These are phyloP conservation scores for Amphiprion clarkii DNA, from an alignment of 2,797 vertebrate species.

Conservation along the genomic window DNA sequence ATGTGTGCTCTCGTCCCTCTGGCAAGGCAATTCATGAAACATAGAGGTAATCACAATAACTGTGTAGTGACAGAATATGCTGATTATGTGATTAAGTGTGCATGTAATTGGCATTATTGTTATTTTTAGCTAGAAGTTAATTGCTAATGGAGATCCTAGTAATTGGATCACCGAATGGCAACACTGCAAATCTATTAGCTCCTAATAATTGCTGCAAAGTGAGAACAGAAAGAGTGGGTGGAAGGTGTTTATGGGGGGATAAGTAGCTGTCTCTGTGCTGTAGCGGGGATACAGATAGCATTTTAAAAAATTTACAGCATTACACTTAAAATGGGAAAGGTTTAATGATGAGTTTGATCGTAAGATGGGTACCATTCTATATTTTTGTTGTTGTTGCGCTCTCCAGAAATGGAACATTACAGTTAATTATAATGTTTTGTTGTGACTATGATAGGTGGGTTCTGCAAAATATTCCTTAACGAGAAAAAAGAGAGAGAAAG, in stretches of 20 bases:
- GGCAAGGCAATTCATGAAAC: conserved; percentile 88
- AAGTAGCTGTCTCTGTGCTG: conserved; percentile 82
- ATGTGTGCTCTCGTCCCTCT: conserved; percentile 87
- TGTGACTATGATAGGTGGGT: neutral
- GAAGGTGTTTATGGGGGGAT: conserved; percentile 86
- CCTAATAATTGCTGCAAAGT: conserved; percentile 90
- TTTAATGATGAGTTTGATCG: conserved; percentile 33
- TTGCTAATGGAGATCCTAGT: conserved; percentile 90
- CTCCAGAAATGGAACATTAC: conserved; percentile 18
- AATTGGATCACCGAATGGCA: conserved; percentile 90
- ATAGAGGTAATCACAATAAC: conserved; percentile 90
- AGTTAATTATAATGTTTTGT: conserved; percentile 30
- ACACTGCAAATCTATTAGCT: conserved; percentile 91
- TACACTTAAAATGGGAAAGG: conserved; percentile 54
- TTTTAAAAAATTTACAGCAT: conserved; percentile 66
- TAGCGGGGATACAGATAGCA: conserved; percentile 64
- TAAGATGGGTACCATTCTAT: conserved; percentile 15
- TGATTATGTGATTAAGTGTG: conserved; percentile 91
- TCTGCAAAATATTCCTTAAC: neutral
- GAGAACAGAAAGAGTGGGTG: conserved; percentile 87
- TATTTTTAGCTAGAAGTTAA: conserved; percentile 92
- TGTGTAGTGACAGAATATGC: conserved; percentile 90
- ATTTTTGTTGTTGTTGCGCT: neutral
- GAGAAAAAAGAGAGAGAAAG: neutral
- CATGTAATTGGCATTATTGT: conserved; percentile 92